Conservation (phyloP, 1,140 invertebrate species). For the Aphelenchoides fujianensis region DNA sequence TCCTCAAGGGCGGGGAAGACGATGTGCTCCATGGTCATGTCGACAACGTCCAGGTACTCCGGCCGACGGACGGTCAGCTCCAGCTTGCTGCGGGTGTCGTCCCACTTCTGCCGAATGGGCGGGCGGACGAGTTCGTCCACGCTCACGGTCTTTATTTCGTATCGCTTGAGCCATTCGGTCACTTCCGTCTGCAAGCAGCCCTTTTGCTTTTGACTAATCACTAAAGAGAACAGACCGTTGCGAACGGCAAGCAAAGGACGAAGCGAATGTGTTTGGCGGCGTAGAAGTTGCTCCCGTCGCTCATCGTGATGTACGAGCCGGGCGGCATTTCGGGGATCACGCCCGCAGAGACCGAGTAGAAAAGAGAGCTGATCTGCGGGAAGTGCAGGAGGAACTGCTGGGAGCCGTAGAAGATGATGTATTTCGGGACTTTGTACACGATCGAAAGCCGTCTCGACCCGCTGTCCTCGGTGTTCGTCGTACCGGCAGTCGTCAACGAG, state of each 20-base stretch:
- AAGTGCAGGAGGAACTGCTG: conserved; percentile 36
- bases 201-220: conserved; percentile 18
- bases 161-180: conserved; percentile 33
- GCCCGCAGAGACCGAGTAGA: conserved; percentile 17
- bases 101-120: conserved; percentile 17
- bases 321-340: conserved; percentile 27
- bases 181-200: conserved; percentile 36
- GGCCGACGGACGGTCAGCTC: conserved; percentile 16
- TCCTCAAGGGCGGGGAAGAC: conserved; percentile 27
- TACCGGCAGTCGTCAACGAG: conserved; percentile 10
- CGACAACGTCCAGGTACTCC: conserved; percentile 36
- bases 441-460: not conserved
- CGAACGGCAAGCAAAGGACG: conserved; percentile 28
- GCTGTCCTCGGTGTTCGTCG: not conserved
- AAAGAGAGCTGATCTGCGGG: conserved; percentile 35
- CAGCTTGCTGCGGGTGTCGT: not conserved
- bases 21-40: conserved; percentile 30
- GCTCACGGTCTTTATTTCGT: conserved; percentile 31
- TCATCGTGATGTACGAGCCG: conserved; percentile 35
- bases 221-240: conserved; percentile 24
- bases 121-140: conserved; percentile 5
- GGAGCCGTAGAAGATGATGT: conserved; percentile 37
- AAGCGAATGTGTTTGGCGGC: conserved; percentile 34
- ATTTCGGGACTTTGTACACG: conserved; percentile 8
- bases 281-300: conserved; percentile 41